Evolutionary conservation across 2,797 vertebrate species (phyloP).

Genomic region (Chlorospingus semifuscus): DNA sequence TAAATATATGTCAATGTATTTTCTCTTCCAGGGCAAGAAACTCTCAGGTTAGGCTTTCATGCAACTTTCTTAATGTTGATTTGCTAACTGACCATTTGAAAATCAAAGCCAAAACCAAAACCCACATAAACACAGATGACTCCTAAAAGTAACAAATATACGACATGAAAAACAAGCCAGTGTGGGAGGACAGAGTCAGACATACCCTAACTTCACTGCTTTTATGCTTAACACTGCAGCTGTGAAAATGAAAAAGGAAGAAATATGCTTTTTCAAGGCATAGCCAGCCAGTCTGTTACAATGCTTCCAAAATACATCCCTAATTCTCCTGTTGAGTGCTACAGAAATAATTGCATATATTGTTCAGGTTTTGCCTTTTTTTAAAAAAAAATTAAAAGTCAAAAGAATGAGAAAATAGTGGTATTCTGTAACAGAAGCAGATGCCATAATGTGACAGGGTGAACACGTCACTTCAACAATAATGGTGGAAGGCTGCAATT

Average conservation of each 20-base stretch:
- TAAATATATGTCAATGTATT: neutral
- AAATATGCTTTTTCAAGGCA: neutral
- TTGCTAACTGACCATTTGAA: neutral
- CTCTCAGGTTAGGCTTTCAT: neutral
- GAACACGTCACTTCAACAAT: neutral
- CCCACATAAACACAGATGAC: neutral
- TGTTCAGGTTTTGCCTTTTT: neutral
- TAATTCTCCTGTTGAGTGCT: neutral
- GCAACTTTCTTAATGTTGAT: neutral
- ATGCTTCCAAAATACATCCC: neutral
- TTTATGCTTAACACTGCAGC: neutral
- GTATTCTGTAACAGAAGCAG: neutral
- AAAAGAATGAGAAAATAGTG: neutral
- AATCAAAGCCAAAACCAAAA: neutral
- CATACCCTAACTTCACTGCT: neutral
- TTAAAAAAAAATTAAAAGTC: neutral
- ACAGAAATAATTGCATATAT: neutral
- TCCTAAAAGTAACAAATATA: neutral
- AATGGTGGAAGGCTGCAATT: neutral
- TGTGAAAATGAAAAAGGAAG: slow-evolving; percentile 18
- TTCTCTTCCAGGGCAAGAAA: neutral
- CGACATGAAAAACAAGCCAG: neutral
- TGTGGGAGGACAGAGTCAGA: neutral
- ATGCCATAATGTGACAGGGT: neutral
- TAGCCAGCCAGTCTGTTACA: neutral